phyloP scores from a whole-genome alignment of 1,140 invertebrate genomes.

The Drosophila lacertosa region DNA sequence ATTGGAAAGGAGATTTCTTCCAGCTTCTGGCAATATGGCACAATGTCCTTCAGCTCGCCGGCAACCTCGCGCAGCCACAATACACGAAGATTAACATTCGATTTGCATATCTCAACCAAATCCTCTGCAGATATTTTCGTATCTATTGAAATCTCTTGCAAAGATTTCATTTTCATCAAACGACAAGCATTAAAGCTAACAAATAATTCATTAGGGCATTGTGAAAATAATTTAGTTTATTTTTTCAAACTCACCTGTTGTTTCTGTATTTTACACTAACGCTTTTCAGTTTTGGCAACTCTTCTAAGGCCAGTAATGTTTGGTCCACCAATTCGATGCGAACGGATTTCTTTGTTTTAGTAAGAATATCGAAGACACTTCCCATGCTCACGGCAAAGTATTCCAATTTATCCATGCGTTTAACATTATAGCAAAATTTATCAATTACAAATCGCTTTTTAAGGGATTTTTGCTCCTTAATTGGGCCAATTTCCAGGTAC shows the following conservation, averaged over 20 bases:
- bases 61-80: constrained; percentile 13
- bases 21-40: constrained; percentile 8
- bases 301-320: neutral
- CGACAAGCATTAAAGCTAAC: neutral
- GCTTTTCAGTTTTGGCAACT: constrained; percentile 2
- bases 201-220: neutral
- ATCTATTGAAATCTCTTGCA: constrained; percentile 9
- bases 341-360: neutral
- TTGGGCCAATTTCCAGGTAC: constrained; percentile 6
- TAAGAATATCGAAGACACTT: neutral
- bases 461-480: neutral
- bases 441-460: neutral
- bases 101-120: constrained; percentile 9
- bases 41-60: constrained; percentile 15
- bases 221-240: neutral
- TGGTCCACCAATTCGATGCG: neutral
- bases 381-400: constrained; percentile 1
- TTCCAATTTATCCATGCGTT: constrained; percentile 13
- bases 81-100: constrained; percentile 8
- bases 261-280: constrained; percentile 2
- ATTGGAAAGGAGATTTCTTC: constrained; percentile 19
- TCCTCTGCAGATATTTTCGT: constrained; percentile 2
- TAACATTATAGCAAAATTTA: neutral
- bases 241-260: constrained; percentile 5
- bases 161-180: constrained; percentile 1